Evolutionary conservation across 2,797 vertebrate species (phyloP).

Genomic region (Notolepis coatsorum): DNA sequence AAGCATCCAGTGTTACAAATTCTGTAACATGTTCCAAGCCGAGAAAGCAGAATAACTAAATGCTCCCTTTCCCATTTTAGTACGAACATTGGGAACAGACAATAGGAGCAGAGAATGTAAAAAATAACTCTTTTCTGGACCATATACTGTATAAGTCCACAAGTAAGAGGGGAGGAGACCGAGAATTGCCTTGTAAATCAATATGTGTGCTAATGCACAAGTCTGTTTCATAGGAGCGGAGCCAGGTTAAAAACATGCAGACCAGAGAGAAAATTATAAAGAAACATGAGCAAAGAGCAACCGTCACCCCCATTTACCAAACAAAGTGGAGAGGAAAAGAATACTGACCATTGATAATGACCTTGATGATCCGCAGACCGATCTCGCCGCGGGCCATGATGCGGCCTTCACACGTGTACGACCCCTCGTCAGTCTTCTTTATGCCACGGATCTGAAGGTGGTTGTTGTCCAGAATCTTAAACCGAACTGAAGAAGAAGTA

Average conservation of each 20-base stretch:
- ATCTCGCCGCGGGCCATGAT: slow-evolving; percentile 96
- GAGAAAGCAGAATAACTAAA: no score
- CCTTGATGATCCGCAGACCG: slow-evolving; percentile 93
- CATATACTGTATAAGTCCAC: no score
- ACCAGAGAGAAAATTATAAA: slow-evolving; percentile 38
- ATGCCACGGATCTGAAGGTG: slow-evolving; percentile 96
- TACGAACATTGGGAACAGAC: no score
- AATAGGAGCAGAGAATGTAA: no score
- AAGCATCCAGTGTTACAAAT: no score
- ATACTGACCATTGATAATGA: slow-evolving; percentile 94
- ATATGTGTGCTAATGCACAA: no score
- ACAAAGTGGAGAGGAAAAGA: slow-evolving; percentile 20
- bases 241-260: slow-evolving; percentile 47
- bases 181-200: no score
- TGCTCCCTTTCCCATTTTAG: no score
- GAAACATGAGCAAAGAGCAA: slow-evolving; percentile 16
- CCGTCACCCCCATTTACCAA: no score
- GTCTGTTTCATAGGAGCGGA: slow-evolving; percentile 61
- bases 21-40: no score
- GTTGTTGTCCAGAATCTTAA: slow-evolving; percentile 92
- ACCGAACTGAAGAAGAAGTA: slow-evolving; percentile 86
- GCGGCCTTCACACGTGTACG: slow-evolving; percentile 95
- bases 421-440: slow-evolving; percentile 96
- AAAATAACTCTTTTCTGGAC: no score
- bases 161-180: no score